These are phyloP conservation scores for Tapera naevia DNA, from an alignment of 2,797 vertebrate species.

Conservation along the genomic window DNA sequence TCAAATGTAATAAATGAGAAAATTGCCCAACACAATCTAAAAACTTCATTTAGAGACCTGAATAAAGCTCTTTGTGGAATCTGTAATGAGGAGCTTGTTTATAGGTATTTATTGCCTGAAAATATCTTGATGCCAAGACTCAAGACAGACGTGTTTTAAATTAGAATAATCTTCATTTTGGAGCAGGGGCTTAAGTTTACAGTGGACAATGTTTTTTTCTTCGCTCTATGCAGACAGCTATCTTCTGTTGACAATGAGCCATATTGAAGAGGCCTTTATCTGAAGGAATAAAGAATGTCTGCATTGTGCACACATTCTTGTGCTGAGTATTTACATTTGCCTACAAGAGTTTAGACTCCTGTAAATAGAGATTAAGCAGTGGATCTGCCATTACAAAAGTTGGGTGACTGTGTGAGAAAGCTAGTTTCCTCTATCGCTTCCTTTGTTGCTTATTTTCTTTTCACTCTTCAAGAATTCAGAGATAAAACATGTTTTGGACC, in stretches of 20 bases:
- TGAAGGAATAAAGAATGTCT: conserved; percentile 30
- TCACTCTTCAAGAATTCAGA: background rate
- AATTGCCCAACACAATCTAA: background rate
- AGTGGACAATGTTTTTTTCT: conserved; percentile 6
- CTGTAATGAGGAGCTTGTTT: background rate
- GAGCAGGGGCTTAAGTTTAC: background rate
- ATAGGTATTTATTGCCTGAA: conserved; percentile 24
- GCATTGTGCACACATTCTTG: conserved; percentile 25
- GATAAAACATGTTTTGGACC: background rate
- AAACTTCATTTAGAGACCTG: background rate
- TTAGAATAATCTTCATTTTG: background rate
- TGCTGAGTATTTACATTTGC: conserved; percentile 63
- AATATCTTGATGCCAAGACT: background rate
- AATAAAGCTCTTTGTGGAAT: background rate
- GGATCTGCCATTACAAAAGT: conserved; percentile 34
- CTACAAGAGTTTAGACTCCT: conserved; percentile 44
- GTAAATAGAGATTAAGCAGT: conserved; percentile 39
- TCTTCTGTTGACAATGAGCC: background rate
- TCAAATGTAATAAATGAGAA: background rate
- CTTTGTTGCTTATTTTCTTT: conserved; percentile 42
- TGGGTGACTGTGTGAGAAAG: conserved; percentile 26
- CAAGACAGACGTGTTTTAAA: background rate
- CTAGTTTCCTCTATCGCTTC: background rate
- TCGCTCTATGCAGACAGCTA: background rate
- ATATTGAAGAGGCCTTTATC: background rate